Base-by-base conservation (phyloP, 2,113 vertebrate species). In the Indri indri region DNA sequence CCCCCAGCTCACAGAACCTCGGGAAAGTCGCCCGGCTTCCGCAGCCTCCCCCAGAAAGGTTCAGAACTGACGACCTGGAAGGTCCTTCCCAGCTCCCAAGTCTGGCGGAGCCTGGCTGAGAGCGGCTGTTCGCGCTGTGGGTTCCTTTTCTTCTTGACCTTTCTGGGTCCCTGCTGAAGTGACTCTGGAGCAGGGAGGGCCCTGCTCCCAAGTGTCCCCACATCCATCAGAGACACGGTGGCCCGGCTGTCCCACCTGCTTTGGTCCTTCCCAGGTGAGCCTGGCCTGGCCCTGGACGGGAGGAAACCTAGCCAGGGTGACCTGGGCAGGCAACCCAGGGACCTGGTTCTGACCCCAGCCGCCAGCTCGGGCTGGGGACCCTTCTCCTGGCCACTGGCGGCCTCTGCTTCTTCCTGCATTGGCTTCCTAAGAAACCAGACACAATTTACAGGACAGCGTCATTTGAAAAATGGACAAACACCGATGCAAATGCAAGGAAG, bases 291-390 rank as follows among this genome's bases (percentile, higher is more conserved):
- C 59, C 1, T 0, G n/a, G 12, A 25, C 54, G 2, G 6, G 8
- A 12, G 32, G 27, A 2, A 0, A 0, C 42, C 37, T 50, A 37
- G 50, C 37, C 13, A 0, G 8, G 30, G 3, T 20, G 68, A 63
- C 61, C 40, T 5, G 32, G 47, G 32, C 71, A 73, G 92, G 85
- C 23, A 0, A 71, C 89, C 12, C 10, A 6, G 0, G 83, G 40
- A 52, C 52, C 93, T 66, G 92, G 87, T 9, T 6, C 0, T 27
- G 20, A 2, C 73, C 54, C 65, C 65, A 66, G 65, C 76, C 17
- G 0, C 1, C 87, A 52, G 50, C 50, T 5, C 11, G 25, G 18
- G 71, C n/a, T 0, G 0, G 22, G 9, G 70, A 68, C 68, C 88
- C 40, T 40, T 3, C 0, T 3, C 34, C 57, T 79, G 89, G 96